Evolutionary conservation across 30 jellyfish, hydroid and myxozoan species (phyloP).

Genomic region (Nemopilema nomurai): DNA sequence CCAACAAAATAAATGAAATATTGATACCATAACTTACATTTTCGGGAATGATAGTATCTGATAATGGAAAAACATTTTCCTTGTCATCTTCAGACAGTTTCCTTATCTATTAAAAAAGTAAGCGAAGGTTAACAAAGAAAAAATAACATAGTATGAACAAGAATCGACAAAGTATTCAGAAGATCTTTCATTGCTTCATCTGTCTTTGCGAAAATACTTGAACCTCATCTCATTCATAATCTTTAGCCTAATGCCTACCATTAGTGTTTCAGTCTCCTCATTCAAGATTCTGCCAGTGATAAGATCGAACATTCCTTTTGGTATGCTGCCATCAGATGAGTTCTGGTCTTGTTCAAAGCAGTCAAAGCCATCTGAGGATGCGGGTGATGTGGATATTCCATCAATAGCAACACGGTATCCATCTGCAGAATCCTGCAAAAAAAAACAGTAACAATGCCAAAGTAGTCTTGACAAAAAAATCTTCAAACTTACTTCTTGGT

Average conservation of each 20-base stretch:
- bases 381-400: constrained; percentile 36
- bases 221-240: background rate
- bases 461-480: too few species aligned
- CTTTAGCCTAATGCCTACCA: background rate
- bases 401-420: constrained; percentile 46
- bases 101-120: constrained; percentile 23
- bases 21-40: constrained; percentile 8
- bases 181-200: too few species aligned
- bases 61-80: constrained; percentile 15
- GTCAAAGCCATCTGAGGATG: constrained; percentile 56
- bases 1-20: background rate
- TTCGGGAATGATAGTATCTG: constrained; percentile 41
- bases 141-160: background rate
- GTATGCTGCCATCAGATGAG: constrained; percentile 19
- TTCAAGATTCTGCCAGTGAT: constrained; percentile 34
- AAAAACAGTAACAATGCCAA: background rate
- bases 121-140: background rate
- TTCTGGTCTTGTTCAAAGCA: constrained; percentile 44
- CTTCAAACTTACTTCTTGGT: too few species aligned
- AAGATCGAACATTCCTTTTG: constrained; percentile 36
- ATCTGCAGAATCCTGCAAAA: constrained; percentile 55
- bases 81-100: constrained; percentile 14
- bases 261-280: background rate
- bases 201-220: too few species aligned
- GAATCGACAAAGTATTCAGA: too few species aligned